Percentiles rank a stretch among this genome's conserved stretches.
phyloP scores from a whole-genome alignment of 2,888 invertebrate species.

The Oscheius sp. region DNA sequence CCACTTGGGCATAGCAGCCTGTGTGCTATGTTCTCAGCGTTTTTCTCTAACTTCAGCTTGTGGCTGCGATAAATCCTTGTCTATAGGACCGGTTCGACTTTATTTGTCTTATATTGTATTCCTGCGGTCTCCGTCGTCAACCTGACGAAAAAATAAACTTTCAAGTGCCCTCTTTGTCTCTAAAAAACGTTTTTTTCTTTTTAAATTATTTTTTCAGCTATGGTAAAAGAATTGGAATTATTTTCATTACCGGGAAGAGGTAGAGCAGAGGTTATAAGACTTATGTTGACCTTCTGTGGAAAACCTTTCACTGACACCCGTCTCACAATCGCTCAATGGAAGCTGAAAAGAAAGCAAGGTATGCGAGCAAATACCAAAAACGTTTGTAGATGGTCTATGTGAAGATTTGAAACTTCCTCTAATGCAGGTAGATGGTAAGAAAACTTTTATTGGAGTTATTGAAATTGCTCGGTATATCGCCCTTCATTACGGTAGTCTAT shows the following conservation, averaged over 20 bases:
- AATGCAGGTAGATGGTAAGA: constrained; percentile 46
- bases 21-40: neutral
- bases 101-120: constrained; percentile 32
- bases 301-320: constrained; percentile 51
- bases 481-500: constrained; percentile 44
- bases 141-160: constrained; percentile 24
- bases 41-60: neutral
- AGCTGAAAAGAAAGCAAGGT: constrained; percentile 46
- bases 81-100: constrained; percentile 21
- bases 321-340: constrained; percentile 54
- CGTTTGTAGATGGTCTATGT: constrained; percentile 46
- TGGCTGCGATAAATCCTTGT: neutral
- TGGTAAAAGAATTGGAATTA: constrained; percentile 40
- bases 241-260: constrained; percentile 57
- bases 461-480: constrained; percentile 59
- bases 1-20: constrained; percentile 1
- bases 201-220: neutral
- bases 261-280: constrained; percentile 55
- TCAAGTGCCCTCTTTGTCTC: neutral
- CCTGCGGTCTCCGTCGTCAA: constrained; percentile 20
- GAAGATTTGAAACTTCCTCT: constrained; percentile 56
- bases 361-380: neutral
- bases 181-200: neutral
- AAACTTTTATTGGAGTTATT: constrained; percentile 52
- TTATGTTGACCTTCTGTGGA: constrained; percentile 51